Percentiles rank a stretch among this genome's conserved stretches.
Evolutionary conservation across 2,113 vertebrate genomes (phyloP).

Genomic region (Varanus salvator): DNA sequence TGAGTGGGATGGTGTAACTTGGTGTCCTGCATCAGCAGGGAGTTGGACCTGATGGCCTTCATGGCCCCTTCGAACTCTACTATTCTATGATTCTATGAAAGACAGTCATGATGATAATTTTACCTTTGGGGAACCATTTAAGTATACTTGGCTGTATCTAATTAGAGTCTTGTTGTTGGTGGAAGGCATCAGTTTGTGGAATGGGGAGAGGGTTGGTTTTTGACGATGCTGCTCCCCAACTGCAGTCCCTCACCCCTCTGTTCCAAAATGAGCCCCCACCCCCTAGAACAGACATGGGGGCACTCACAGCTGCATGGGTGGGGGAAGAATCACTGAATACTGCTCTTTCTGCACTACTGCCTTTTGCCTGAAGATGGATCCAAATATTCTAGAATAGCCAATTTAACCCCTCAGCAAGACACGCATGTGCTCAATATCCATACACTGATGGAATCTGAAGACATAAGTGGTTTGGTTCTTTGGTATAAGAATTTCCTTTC

Average conservation of each 20-base stretch:
- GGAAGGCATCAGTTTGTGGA: background rate
- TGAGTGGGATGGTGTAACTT: no score
- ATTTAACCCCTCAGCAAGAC: background rate
- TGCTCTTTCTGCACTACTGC: no score
- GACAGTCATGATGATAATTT: background rate
- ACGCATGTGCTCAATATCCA: background rate
- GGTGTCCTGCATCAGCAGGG: no score
- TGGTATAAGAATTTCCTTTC: background rate
- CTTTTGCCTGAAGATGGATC: no score
- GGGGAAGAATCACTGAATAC: no score
- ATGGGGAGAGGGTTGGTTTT: background rate
- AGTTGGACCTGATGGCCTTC: no score
- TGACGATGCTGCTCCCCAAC: background rate
- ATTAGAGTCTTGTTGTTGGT: background rate
- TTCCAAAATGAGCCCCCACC: no score
- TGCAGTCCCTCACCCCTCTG: background rate
- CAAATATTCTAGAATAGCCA: no score
- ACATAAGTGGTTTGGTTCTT: background rate
- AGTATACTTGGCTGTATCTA: constrained; percentile 19
- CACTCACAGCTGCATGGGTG: no score
- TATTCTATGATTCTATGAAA: no score
- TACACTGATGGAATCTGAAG: background rate
- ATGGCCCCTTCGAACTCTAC: no score
- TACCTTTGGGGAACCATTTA: background rate
- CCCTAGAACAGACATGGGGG: no score